Base-by-base conservation (phyloP, 2,113 vertebrate genomes). In the Callochromis pleurospilus region DNA sequence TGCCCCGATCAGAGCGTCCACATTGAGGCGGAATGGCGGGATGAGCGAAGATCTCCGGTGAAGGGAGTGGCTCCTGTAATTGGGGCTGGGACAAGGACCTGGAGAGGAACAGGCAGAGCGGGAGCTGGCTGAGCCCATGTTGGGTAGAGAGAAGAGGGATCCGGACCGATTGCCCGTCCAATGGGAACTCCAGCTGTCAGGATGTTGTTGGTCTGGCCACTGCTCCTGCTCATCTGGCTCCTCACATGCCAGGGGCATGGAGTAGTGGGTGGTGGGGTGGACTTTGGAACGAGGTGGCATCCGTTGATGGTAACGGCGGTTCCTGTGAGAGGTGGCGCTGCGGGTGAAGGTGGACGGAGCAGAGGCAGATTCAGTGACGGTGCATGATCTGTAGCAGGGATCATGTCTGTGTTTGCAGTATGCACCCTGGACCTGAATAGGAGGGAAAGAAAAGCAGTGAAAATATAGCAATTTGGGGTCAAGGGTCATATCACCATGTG, bases 111-210 rank as follows among this genome's bases (percentile, higher is more conserved):
- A 95, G 47, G 90, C 90, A 70, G 96, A 96, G 79, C 87, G 88
- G 47, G 93, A 85, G 10, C 93, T 92, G n/a, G 92, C 93, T 7
- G 95, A 93, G 19, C 93, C 96, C 33, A 86, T 86, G 2, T 97
- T 96, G n/a, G 98, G 97, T 62, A 99, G 93, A 54, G 97, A 98
- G 88, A 97, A 97, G 49, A 98, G 92, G 54, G 98, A 99, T 45
- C 95, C 96, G 36, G 97, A 97, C 53, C 95, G 95, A 38, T 95
- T 95, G 88, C 96, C 97, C 9, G 95, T 93, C 95, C 96, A 95
- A 5, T 94, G 91, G 19, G 84, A 79, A 45, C 88, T 87, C 62
- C 94, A 95, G 38, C 88, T 45, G 53, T 94, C 92, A 2, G 84
- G 91, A 31, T 85, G 73, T 51, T 68, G 65, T 21, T 77, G 90